Evolutionary conservation across 2,113 vertebrate species (phyloP), one percentile per base, ranked within the genome.

Genomic region (Rhea americana): DNA sequence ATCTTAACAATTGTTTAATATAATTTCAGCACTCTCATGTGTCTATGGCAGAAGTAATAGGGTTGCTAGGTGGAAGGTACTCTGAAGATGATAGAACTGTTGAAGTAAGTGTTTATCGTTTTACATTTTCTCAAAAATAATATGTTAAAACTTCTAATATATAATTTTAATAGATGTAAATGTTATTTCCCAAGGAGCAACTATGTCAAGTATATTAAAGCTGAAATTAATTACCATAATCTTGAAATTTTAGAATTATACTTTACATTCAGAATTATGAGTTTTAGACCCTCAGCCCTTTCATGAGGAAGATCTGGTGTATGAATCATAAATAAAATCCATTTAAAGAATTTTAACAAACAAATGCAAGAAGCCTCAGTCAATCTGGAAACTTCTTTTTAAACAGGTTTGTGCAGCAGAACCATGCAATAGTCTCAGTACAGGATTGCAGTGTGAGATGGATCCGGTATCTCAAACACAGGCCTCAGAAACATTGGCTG

Each of bases 371-470:
- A 56, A 56, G 28, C 55, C 28, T 32, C 28, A 56, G 17, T 56
- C 28, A 56, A 77, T 80, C 43, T 30, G 62, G 71, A 65, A 67
- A 26, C 35, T 86, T 84, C 89, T 10, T 47, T 84, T 58, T 56
- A 76, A 18, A 14, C 95, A 99, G 99, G 98, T 99, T 58, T 97
- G 97, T 91, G 98, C 98, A 37, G 99, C 99, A 45, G 99, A 99
- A 94, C 99, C 99, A 0, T 99, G 99, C 91, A 99, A 98, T 94
- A 99, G 99, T 43, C 98, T 99, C 91, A 99, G 99, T 67, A 99
- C 99, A 2, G 99, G 99, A 5, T 93, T 99, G 81, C 99, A 99
- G 97, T 99, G 99, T 5, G 99, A 99, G 97, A 99, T 99, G 99
- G 99, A 99, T 83, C 98, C 99, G 0, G 98, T 99, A 16, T 99